Conservation (phyloP, 2,113 vertebrate species). For the Dinomys branickii region DNA sequence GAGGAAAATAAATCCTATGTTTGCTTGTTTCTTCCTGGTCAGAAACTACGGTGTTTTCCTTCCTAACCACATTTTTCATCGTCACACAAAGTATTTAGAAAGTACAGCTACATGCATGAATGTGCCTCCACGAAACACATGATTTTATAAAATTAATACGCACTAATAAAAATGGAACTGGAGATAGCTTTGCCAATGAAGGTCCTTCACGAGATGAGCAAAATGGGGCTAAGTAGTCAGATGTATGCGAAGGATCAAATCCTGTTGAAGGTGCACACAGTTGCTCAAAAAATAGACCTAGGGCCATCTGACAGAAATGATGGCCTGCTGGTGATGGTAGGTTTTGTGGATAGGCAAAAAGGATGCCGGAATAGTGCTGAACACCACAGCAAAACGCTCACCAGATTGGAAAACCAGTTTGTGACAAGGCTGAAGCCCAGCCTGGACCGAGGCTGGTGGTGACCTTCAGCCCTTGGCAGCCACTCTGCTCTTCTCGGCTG, state of each 20-base stretch:
- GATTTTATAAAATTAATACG: background rate
- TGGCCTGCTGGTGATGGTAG: background rate
- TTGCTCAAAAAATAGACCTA: background rate
- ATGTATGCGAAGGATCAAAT: background rate
- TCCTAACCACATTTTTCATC: background rate
- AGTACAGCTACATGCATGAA: background rate
- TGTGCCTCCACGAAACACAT: background rate
- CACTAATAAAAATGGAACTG: background rate
- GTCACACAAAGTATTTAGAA: background rate
- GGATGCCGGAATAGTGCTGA: background rate
- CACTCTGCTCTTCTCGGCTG: background rate
- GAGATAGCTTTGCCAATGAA: background rate
- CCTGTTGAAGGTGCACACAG: background rate
- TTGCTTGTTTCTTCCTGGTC: background rate
- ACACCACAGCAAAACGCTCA: background rate
- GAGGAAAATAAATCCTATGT: background rate
- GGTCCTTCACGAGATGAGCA: background rate
- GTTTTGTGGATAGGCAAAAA: background rate
- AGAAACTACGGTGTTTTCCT: background rate
- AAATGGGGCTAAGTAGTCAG: background rate
- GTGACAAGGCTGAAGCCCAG: background rate
- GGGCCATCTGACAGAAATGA: background rate
- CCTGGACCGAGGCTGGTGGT: rapidly evolving
- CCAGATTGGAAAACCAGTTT: background rate
- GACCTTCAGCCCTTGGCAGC: background rate